Evolutionary conservation across 2,113 vertebrate species (phyloP).

Genomic region (Nanorana parkeri): DNA sequence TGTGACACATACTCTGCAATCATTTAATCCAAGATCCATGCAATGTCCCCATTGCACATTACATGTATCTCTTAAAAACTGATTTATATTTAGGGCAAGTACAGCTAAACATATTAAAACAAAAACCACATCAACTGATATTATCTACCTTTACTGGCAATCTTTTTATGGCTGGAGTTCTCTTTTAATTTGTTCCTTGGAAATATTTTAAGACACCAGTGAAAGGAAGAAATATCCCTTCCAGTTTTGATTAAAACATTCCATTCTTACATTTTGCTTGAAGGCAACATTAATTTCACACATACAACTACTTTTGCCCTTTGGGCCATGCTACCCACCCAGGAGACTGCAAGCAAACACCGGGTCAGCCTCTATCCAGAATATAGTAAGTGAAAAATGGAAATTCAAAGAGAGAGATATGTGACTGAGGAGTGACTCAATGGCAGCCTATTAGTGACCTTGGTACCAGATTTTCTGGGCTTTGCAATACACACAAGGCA

Average conservation of each 20-base stretch:
- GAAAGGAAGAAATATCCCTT: not conserved
- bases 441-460: constrained; percentile 34
- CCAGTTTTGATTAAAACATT: not conserved
- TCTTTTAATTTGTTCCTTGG: too few species aligned
- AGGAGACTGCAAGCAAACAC: not conserved
- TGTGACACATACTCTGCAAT: too few species aligned
- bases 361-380: constrained; percentile 28
- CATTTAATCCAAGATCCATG: too few species aligned
- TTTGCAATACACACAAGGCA: not conserved
- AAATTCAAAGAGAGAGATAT: constrained; percentile 21
- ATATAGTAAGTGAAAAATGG: constrained; percentile 31
- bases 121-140: too few species aligned
- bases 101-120: too few species aligned
- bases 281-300: constrained; percentile 17
- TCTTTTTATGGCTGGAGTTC: too few species aligned
- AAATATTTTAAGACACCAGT: not conserved
- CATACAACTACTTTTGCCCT: constrained; percentile 6
- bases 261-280: constrained; percentile 4
- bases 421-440: constrained; percentile 1
- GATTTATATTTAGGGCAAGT: too few species aligned
- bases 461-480: not conserved
- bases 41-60: too few species aligned
- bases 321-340: not conserved
- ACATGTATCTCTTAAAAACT: too few species aligned
- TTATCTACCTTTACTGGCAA: too few species aligned